Percentiles rank a stretch among this genome's conserved stretches.
These are phyloP conservation scores for Dinocampus coccinellae DNA, from an alignment of 2,888 invertebrate genomes.

Conservation along the genomic window DNA sequence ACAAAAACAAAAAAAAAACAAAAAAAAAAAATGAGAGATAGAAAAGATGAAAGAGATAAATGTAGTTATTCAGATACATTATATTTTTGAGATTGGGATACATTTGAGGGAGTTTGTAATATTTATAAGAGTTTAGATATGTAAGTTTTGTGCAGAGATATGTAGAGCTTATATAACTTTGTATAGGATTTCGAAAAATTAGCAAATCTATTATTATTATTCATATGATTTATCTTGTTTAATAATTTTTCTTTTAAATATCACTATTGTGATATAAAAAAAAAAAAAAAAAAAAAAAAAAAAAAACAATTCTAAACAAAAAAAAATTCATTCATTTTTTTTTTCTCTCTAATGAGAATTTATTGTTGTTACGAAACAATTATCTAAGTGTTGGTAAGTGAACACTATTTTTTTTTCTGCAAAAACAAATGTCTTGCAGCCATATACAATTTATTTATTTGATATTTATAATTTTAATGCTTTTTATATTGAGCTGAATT, in stretches of 20 bases:
- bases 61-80: slow-evolving; percentile 56
- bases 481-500: not conserved
- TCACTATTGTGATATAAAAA: not conserved
- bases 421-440: not conserved
- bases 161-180: slow-evolving; percentile 25
- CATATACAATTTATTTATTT: not conserved
- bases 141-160: slow-evolving; percentile 50
- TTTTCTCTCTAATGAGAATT: not conserved
- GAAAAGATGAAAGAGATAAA: slow-evolving; percentile 37
- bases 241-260: slow-evolving; percentile 7
- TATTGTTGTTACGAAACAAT: not conserved
- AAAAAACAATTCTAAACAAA: too few relatives aligned
- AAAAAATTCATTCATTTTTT: too few relatives aligned
- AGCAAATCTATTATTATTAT: slow-evolving; percentile 4
- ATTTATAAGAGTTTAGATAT: slow-evolving; percentile 63
- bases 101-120: slow-evolving; percentile 67
- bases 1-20: too few relatives aligned
- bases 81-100: slow-evolving; percentile 68
- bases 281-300: too few relatives aligned
- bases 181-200: slow-evolving; percentile 1
- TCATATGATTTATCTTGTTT: slow-evolving; percentile 17
- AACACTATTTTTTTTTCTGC: not conserved
- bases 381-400: not conserved
- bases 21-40: slow-evolving; percentile 36
- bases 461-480: not conserved